phyloP scores from a whole-genome alignment of 1,140 invertebrate genomes.

The Aphis gossypii region DNA sequence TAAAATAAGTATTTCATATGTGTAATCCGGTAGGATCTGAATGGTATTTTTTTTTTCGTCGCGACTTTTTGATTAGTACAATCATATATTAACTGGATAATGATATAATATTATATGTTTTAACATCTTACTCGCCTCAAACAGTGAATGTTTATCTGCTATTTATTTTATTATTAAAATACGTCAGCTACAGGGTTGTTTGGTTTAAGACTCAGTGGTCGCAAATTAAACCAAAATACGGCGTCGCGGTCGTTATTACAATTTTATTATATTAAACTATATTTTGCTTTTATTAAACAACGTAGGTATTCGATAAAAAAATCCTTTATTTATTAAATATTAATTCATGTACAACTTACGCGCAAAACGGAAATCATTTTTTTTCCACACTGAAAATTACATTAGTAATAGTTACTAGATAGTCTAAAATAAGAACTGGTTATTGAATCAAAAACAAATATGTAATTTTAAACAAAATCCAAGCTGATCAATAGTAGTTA shows the following conservation, averaged over 20 bases:
- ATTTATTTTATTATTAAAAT: not conserved
- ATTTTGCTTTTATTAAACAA: too few relatives aligned
- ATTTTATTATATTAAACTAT: not conserved
- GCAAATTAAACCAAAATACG: not conserved
- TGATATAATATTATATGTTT: not conserved
- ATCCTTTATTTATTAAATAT: not conserved
- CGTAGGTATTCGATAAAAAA: not conserved
- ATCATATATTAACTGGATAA: not conserved
- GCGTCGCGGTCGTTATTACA: not conserved
- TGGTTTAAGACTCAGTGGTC: not conserved
- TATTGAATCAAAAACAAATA: too few relatives aligned
- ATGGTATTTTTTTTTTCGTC: not conserved
- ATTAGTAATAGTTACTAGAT: not conserved
- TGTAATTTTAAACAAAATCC: too few relatives aligned
- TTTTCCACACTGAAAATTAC: not conserved
- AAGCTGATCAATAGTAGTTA: too few relatives aligned
- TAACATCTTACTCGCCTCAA: not conserved
- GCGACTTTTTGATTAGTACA: not conserved
- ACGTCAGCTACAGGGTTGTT: not conserved
- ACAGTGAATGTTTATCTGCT: not conserved
- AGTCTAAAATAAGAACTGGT: not conserved
- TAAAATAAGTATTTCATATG: too few relatives aligned
- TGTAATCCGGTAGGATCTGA: not conserved
- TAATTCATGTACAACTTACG: not conserved
- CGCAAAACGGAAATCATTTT: not conserved